Conservation (phyloP, 2,888 invertebrate genomes). For the Periphyllus acericola region DNA sequence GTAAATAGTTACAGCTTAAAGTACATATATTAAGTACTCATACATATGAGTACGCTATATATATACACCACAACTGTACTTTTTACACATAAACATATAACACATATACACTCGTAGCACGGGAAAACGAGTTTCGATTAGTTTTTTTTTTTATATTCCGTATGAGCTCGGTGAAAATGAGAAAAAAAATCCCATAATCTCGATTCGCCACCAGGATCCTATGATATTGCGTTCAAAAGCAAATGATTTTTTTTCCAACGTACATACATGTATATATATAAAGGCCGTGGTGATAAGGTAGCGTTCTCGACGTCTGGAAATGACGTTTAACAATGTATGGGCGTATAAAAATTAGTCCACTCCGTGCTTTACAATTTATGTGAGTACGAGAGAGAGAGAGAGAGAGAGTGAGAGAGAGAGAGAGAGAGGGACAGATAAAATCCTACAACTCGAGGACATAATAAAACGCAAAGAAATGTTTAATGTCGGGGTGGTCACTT, state of each 20-base stretch:
- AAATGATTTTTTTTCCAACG: neutral
- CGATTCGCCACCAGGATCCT: neutral
- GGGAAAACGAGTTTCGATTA: conserved; percentile 12
- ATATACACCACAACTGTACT: too few species aligned
- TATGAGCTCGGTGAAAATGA: neutral
- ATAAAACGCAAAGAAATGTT: conserved; percentile 9
- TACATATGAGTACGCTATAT: too few species aligned
- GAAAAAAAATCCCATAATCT: neutral
- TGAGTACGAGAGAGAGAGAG: too few species aligned
- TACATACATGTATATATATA: neutral
- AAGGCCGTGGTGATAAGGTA: conserved; percentile 1
- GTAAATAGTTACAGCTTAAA: neutral
- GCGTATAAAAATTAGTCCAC: conserved; percentile 15
- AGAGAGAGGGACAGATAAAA: neutral
- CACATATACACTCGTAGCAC: neutral
- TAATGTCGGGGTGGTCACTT: neutral
- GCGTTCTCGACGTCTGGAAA: conserved; percentile 26
- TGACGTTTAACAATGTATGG: neutral
- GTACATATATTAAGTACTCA: neutral
- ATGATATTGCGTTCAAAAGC: conserved; percentile 6
- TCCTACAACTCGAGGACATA: neutral
- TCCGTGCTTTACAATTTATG: neutral
- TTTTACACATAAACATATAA: neutral
- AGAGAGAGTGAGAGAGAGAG: neutral
- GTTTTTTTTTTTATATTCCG: neutral